Conservation (phyloP, 2,888 invertebrate genomes). For the Halictus quadricinctus region DNA sequence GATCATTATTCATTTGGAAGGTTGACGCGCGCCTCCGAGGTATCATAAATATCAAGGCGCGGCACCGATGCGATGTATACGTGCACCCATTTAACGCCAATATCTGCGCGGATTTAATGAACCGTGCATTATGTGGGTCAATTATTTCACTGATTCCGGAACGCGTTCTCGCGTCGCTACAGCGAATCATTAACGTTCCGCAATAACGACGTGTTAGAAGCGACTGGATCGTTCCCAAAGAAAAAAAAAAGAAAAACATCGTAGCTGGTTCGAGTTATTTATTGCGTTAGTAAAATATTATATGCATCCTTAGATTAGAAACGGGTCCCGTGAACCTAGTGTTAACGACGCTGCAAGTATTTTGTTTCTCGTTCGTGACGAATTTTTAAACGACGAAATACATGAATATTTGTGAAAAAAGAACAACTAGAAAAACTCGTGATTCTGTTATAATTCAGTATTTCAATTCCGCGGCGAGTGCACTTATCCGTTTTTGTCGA, state of each 20-base stretch:
- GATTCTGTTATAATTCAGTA: too few relatives aligned
- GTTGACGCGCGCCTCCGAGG: conserved; percentile 31
- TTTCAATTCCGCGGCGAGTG: too few relatives aligned
- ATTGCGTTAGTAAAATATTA: too few relatives aligned
- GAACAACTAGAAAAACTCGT: neutral
- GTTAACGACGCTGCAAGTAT: too few relatives aligned
- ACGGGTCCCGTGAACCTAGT: too few relatives aligned
- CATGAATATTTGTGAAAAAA: neutral
- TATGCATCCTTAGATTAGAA: too few relatives aligned
- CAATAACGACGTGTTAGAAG: neutral
- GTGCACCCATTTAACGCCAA: conserved; percentile 35
- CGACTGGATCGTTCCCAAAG: neutral
- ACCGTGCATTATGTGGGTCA: conserved; percentile 7
- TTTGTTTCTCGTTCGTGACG: too few relatives aligned
- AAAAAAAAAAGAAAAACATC: neutral
- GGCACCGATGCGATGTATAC: neutral
- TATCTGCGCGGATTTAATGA: conserved; percentile 38
- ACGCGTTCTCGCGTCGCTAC: conserved; percentile 25
- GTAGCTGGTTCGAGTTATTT: neutral
- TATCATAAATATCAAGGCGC: conserved; percentile 33
- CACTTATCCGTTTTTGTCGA: neutral
- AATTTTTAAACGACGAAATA: too few relatives aligned
- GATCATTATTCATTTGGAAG: conserved; percentile 34
- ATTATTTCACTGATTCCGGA: conserved; percentile 34
- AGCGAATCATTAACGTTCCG: neutral